Evolutionary conservation across 2,888 invertebrate species (phyloP), one percentile per base, ranked within the genome.

Genomic region (Embidobia sp.): DNA sequence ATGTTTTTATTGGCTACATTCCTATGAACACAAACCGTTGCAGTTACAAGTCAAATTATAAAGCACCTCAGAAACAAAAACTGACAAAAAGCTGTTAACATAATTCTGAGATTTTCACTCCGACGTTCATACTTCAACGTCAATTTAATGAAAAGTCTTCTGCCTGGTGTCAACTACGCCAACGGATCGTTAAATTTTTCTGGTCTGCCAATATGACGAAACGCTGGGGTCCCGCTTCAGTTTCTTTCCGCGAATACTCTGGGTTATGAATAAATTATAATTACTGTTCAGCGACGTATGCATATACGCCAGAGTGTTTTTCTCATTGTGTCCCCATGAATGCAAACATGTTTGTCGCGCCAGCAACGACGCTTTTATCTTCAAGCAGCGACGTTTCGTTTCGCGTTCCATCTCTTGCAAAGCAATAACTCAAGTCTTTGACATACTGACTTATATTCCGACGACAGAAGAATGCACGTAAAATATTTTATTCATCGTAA

Each of bases 221-320:
- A 64, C 22, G 22, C 19, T 7, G 15, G 11, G 22, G 31, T 16
- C 22, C 19, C 26, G 11, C 11, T 26, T 18, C 35, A 19, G 16
- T 55, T 46, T 22, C 40, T 18, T 31, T 29, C 19, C 7, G 46
- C 35, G 27, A 26, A 33, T 42, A 19, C 27, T 16, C 42, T n/a
- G 51, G 51, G 48, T 70, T 61, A 59, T 42, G 57, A 40, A 26
- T 42, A 27, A 49, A 48, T 69, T 48, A 51, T 70, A 51, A 70
- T 70, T 61, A 70, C 33, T 53, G 31, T 70, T 53, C 53, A n/a
- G 26, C 11, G 26, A 40, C 33, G 31, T 22, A 35, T 15, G 48
- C 59, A 18, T 16, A 16, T 49, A 42, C 11, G 16, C 8, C 40
- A 27, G n/a, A 18, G 46, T 46, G 18, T 10, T 51, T 19, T 44